Evolutionary conservation across 1,140 invertebrate genomes (phyloP), one percentile per base, ranked within the genome.

Genomic region (Halesus radiatus): DNA sequence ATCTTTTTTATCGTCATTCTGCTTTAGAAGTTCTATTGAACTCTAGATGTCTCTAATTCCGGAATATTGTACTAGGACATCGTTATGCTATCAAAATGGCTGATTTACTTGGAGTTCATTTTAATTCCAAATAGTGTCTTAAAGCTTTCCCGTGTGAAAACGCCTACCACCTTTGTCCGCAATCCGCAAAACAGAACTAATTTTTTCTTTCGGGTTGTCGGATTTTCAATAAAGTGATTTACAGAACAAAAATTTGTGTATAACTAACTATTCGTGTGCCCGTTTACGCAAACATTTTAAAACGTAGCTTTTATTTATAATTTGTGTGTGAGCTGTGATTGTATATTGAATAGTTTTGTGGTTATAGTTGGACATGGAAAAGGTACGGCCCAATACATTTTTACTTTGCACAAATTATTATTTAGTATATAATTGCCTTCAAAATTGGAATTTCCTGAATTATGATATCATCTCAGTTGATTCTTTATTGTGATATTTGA

Each of bases 91-190:
- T 52, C 15, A 72, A 72, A 53, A 72, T 72, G 68, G 68, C 68
- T 23, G 66, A 45, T n/a, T 20, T 53, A 22, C 18, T 26, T 20
- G 45, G 15, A 23, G 15, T 22, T 26, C 68, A 72, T 72, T 20
- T 72, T 53, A n/a, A 53, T 22, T 53, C 23, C 26, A 72, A 53
- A 52, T 53, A 20, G 26, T 72, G 68, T 72, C 68, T 72, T 72
- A 72, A 52, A 54, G 20, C 20, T 13, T 16, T 75, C 56, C n/a
- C 54, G 37, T 58, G 52, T 53, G 77, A 73, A 79, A 79, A 79
- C 77, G 77, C 77, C 77, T 79, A 79, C 77, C 50, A 32, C 68
- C 64, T 79, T 79, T 79, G 77, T 79, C 77, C 77, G 77, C 77
- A 79, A 79, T 58, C 77, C 54, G 77, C 66, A 79, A 54, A 79